Evolutionary conservation across 2,113 vertebrate genomes (phyloP), one percentile per base, ranked within the genome.

Genomic region (Pipra filicauda): DNA sequence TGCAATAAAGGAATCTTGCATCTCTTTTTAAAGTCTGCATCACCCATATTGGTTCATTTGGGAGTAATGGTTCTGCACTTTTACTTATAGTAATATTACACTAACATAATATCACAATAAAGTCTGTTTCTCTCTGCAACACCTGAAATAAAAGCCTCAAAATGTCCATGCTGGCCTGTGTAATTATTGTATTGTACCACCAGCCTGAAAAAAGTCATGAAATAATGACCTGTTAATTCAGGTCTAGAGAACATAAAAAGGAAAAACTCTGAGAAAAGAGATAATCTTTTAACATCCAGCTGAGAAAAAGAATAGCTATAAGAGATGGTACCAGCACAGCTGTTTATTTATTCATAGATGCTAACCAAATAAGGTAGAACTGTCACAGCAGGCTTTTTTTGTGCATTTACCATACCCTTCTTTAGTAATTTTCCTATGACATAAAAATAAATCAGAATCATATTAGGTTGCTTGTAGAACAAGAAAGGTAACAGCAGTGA

Each of bases 221-320:
- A 93, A 92, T 96, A 96, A 97, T 85, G 93, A 95, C 93, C 85
- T 96, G 80, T 92, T 97, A 97, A 97, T 97, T 97, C 94, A 92
- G 81, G 88, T 91, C 95, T 87, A 83, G 52, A 96, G 83, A 75
- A 97, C 89, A 95, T 82, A 89, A 89, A 84, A 96, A 96, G 65
- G 84, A 96, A 97, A 97, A 94, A 12, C 91, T 91, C 55, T 80
- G 72, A 95, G 65, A 93, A 90, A 92, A 80, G 69, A 90, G 95
- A 97, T 96, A 97, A 98, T 97, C 94, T 97, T 95, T 96, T 97
- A 97, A 96, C 92, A 95, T 95, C 90, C 95, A 97, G 79, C 80
- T 81, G 80, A 86, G 91, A 72, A 91, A 97, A 97, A 87, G 71
- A 88, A 92, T 81, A 95, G 85, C 79, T 96, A 48, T 87, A 91